Conservation (phyloP, 1,140 invertebrate species). For the Ostrea denselamellosa region DNA sequence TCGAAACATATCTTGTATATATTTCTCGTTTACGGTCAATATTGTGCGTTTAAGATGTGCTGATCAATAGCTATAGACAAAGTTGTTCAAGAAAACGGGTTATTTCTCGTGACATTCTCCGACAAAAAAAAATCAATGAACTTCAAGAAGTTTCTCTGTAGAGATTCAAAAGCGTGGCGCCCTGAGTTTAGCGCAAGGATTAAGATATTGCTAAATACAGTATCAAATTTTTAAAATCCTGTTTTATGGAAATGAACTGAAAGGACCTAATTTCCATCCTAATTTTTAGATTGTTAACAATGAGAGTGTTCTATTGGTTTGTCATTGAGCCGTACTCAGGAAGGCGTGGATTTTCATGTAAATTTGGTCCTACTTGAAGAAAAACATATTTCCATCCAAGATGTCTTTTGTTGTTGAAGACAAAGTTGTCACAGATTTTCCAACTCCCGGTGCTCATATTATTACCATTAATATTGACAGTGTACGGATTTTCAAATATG, state of each 20-base stretch:
- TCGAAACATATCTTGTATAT: background rate
- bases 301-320: background rate
- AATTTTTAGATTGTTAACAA: slow-evolving; percentile 14
- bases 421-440: background rate
- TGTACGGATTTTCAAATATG: slow-evolving; percentile 33
- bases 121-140: slow-evolving; percentile 13
- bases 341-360: slow-evolving; percentile 20
- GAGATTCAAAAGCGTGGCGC: background rate
- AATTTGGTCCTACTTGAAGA: background rate
- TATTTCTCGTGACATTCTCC: background rate
- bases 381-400: background rate
- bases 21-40: background rate
- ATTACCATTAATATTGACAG: background rate
- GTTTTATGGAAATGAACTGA: slow-evolving; percentile 26
- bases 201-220: slow-evolving; percentile 32
- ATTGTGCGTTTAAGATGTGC: background rate
- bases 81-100: background rate
- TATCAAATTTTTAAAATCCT: slow-evolving; percentile 24
- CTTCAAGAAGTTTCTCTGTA: background rate
- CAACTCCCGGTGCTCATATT: slow-evolving; percentile 15
- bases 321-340: background rate
- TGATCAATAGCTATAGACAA: background rate
- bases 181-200: background rate
- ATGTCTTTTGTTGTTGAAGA: slow-evolving; percentile 2
- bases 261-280: slow-evolving; percentile 15